These are phyloP conservation scores for Ophthalmolycus amberensis DNA, from an alignment of 2,113 vertebrate genomes.

Conservation along the genomic window DNA sequence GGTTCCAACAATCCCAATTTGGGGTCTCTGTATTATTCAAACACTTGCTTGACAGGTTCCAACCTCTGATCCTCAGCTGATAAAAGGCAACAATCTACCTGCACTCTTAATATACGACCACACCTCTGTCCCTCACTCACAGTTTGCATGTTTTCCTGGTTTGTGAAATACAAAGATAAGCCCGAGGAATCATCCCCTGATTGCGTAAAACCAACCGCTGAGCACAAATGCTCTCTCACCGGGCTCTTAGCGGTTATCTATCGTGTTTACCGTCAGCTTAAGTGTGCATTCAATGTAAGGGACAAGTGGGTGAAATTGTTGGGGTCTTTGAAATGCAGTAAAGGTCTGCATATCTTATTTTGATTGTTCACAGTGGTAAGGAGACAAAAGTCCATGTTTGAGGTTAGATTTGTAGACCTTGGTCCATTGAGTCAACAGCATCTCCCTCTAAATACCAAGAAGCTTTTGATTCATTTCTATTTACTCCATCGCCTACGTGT, in stretches of 20 bases:
- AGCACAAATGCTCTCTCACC: conserved; percentile 28
- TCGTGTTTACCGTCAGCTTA: conserved; percentile 20
- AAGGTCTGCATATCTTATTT: background rate
- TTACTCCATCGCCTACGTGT: conserved; percentile 43
- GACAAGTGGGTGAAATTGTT: background rate
- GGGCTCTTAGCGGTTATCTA: conserved; percentile 17
- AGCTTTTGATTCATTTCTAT: conserved; percentile 53
- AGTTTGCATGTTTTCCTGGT: conserved; percentile 28
- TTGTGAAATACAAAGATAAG: conserved; percentile 64
- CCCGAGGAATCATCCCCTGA: conserved; percentile 22
- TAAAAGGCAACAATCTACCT: conserved; percentile 55
- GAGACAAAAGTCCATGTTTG: background rate
- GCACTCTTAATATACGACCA: conserved; percentile 50
- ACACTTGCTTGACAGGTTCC: conserved; percentile 48
- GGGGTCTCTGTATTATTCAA: conserved; percentile 18
- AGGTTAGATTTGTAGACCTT: background rate
- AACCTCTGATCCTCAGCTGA: conserved; percentile 68
- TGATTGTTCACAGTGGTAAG: background rate
- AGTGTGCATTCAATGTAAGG: background rate
- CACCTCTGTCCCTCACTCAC: conserved; percentile 28
- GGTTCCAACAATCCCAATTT: background rate
- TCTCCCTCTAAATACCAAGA: conserved; percentile 32
- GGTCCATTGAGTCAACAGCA: background rate
- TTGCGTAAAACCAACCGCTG: conserved; percentile 44
- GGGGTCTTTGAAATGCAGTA: background rate